Base-by-base conservation (phyloP, 2,888 invertebrate genomes). In the Polymixis lichenea region DNA sequence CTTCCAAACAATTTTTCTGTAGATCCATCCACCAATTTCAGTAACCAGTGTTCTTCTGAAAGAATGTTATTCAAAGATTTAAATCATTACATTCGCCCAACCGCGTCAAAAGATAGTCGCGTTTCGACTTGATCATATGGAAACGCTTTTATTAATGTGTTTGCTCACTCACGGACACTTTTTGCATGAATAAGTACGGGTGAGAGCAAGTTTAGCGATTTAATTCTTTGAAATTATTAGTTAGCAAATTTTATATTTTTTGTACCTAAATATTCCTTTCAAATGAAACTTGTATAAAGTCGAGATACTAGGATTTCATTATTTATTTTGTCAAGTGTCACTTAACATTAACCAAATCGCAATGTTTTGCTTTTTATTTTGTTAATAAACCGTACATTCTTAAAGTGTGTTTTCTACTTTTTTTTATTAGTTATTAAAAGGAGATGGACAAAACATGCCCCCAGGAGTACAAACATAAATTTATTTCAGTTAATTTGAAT, bases 291-390 rank as follows among this genome's bases (percentile, higher is more conserved):
- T 78, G 75, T 75, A 49, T 69, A 77, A 76, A 70, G 72, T 78
- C 53, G 72, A 83, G 65, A 72, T 49, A 65, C 55, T 80, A 80
- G 75, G 55, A 78, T 73, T 32, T 72, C 60, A 72, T 76, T 80
- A 87, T 87, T 87, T 87, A 87, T 87, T 77, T 83, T 75, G 77
- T 78, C 80, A 79, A 82, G 80, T 82, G 84, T 84, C 86, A 83
- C 78, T 61, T 76, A 79, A 75, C 83, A 74, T 71, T 85, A 85
- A 85, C 87, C 58, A 78, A 86, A 87, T 84, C 72, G 86, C 83
- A 83, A 87, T 82, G 80, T 88, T 80, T 87, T 81, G 87, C 86
- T 88, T 89, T 89, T 85, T 88, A 89, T 90, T 90, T 90, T 90
- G 84, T 86, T 90, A 88, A 87, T 88, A 90, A 90, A 88, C 79